Percentiles rank a stretch among this genome's conserved stretches.
Conservation (phyloP, 2,888 invertebrate species). For the Drosophila diplacantha region DNA sequence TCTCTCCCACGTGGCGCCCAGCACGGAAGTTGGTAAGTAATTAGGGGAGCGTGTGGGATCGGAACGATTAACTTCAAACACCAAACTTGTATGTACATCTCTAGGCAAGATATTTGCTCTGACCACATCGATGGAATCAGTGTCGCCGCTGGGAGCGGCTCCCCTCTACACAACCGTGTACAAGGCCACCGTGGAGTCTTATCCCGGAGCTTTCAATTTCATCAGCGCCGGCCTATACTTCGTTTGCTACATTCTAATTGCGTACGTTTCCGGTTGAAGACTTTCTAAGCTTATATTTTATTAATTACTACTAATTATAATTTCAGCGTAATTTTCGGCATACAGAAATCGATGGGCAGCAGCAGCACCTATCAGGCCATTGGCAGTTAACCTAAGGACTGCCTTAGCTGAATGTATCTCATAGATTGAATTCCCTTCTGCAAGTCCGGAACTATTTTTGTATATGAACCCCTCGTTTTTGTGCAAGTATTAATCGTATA, state of each 20-base stretch:
- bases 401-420: slow-evolving; percentile 32
- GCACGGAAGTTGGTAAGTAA: slow-evolving; percentile 77
- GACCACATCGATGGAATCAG: slow-evolving; percentile 83
- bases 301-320: not conserved
- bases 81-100: not conserved
- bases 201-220: slow-evolving; percentile 82
- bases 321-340: slow-evolving; percentile 74
- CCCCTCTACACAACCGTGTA: slow-evolving; percentile 84
- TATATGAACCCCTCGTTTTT: slow-evolving; percentile 12
- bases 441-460: slow-evolving; percentile 16
- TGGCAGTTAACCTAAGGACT: slow-evolving; percentile 62
- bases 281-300: not conserved
- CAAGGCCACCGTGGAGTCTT: slow-evolving; percentile 75
- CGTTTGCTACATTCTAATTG: slow-evolving; percentile 78
- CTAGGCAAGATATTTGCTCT: slow-evolving; percentile 83
- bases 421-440: slow-evolving; percentile 29
- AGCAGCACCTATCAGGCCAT: slow-evolving; percentile 70
- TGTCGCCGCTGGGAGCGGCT: slow-evolving; percentile 81
- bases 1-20: slow-evolving; percentile 75
- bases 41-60: not conserved
- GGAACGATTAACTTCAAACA: not conserved
- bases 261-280: slow-evolving; percentile 78
- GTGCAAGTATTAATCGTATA: slow-evolving; percentile 45
- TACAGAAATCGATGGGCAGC: slow-evolving; percentile 72
- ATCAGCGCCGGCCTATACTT: slow-evolving; percentile 79